phyloP scores from a whole-genome alignment of 2,113 vertebrate genomes.

The Triplophysa tibetana region DNA sequence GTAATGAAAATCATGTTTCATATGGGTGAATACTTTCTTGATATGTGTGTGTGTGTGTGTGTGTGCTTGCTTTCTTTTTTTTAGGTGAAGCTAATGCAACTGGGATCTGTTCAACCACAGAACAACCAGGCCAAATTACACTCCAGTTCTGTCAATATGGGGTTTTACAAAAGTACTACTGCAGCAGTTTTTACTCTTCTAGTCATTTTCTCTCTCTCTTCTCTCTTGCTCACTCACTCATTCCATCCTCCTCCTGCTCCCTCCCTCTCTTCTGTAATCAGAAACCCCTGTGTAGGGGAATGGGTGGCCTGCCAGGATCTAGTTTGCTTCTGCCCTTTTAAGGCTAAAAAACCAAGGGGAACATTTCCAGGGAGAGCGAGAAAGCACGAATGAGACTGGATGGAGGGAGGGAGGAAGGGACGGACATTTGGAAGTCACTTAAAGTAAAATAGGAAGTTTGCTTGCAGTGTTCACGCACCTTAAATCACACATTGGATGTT shows the following conservation, averaged over 20 bases:
- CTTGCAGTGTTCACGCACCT: conserved; percentile 27
- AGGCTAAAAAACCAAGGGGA: conserved; percentile 79
- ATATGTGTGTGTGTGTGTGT: background rate
- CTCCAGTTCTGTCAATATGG: conserved; percentile 55
- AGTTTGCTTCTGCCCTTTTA: conserved; percentile 83
- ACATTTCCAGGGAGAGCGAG: conserved; percentile 61
- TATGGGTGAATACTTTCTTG: background rate
- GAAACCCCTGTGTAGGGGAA: conserved; percentile 67
- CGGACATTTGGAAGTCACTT: conserved; percentile 60
- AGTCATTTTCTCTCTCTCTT: conserved; percentile 46
- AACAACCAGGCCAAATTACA: conserved; percentile 45
- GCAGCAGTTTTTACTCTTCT: conserved; percentile 56
- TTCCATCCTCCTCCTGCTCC: conserved; percentile 41
- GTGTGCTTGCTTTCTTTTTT: background rate
- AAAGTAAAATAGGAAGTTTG: conserved; percentile 70
- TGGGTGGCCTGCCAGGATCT: conserved; percentile 76
- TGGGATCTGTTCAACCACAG: conserved; percentile 43
- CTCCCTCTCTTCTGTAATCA: conserved; percentile 70
- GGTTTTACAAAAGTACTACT: conserved; percentile 59
- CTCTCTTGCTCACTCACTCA: conserved; percentile 41
- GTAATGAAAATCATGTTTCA: background rate
- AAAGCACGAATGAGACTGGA: conserved; percentile 20
- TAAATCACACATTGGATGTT: conserved; percentile 25
- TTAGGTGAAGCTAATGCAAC: conserved; percentile 29
- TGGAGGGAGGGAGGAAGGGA: conserved; percentile 38